Conservation (phyloP, 64 coral and sea anemone genomes). For the Cladopsammia gracilis region DNA sequence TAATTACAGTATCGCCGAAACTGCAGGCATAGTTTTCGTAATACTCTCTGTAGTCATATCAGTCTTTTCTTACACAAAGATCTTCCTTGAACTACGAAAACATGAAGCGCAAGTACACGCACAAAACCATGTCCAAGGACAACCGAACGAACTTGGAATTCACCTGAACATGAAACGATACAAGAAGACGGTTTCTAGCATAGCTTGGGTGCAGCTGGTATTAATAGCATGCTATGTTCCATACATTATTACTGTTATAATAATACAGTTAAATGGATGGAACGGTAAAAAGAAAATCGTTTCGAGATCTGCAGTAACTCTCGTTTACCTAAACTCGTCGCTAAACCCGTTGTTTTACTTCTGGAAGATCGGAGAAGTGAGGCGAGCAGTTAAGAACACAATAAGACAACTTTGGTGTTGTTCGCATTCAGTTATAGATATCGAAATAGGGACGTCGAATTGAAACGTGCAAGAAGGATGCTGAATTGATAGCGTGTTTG, state of each 20-base stretch:
- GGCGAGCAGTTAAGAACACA: neutral
- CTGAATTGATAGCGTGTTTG: too few relatives aligned
- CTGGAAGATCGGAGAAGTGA: neutral
- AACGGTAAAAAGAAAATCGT: neutral
- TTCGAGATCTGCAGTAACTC: neutral
- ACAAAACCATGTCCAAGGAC: neutral
- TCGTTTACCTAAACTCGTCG: neutral
- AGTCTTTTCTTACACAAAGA: neutral
- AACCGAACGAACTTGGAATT: neutral
- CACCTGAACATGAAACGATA: neutral
- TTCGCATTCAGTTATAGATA: neutral
- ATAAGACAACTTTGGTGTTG: neutral
- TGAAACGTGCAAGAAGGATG: too few relatives aligned
- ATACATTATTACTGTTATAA: neutral
- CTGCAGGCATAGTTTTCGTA: neutral
- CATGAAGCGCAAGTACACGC: neutral
- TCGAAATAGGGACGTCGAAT: too few relatives aligned
- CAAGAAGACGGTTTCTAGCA: neutral
- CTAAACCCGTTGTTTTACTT: neutral
- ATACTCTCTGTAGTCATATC: neutral
- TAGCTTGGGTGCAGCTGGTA: neutral
- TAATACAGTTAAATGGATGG: neutral
- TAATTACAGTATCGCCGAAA: neutral
- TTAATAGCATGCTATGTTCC: neutral
- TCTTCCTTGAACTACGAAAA: neutral